Evolutionary conservation across 2,888 invertebrate genomes (phyloP), one percentile per base, ranked within the genome.

Genomic region (Cheilosia impressa): DNA sequence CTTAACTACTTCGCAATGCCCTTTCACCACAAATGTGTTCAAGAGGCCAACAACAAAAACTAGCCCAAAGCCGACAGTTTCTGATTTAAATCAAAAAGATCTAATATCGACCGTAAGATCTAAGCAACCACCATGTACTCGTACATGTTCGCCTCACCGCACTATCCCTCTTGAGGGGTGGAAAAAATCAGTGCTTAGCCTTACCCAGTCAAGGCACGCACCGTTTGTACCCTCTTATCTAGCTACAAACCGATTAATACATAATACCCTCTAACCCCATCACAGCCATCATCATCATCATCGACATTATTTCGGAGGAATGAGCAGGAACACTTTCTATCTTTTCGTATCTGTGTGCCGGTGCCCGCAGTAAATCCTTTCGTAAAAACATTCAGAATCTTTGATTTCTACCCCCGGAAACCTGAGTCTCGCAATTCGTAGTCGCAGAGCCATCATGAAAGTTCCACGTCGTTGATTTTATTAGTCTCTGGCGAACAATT

Each of bases 391-490:
- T 78, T 87, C 65, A 60, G 77, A 69, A 82, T 87, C 82, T 87
- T 82, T 87, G 87, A 87, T 87, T 87, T 82, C 77, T 53, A 77
- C 65, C 82, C 77, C 82, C 82, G 63, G 69, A 81, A 82, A 73
- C 53, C 68, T 43, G 68, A 71, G 68, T 78, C 71, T 69, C 55
- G 45, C 24, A 58, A 34, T 9, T 17, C 24, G 5, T 52, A 77
- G 45, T 76, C 47, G 41, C 53, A 69, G 69, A 73, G 58, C 78
- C 87, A 78, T 82, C 87, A 87, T 91, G 90, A 88, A 89, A 91
- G 92, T 92, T 91, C 90, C 92, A 91, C 91, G 89, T 91, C 92
- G 91, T 91, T 91, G 91, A 91, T 91, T 91, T 91, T 91, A 91
- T 91, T 91, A 91, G 92, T 91, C 91, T 91, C 91, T 88, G 90